Evolutionary conservation across 2,888 invertebrate genomes (phyloP), one percentile per base, ranked within the genome.

Genomic region (Brachyptera risi): DNA sequence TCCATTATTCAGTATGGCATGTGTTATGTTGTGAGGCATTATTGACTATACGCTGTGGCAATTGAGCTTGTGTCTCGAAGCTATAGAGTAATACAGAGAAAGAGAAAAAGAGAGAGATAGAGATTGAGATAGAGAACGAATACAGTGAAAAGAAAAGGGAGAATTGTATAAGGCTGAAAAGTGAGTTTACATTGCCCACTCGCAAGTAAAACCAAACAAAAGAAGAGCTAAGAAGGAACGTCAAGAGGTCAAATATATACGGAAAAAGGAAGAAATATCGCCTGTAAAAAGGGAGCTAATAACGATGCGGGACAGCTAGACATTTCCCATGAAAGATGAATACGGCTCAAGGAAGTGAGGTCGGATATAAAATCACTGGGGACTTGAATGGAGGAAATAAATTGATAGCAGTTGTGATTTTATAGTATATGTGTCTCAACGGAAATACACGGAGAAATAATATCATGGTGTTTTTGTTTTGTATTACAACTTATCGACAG

Each of bases 171-270:
- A 2, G 7, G 42, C 21, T 2, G 7, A 19, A 24, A 9, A 47
- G 47, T 24, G n/a, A 24, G 47, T 47, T 47, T 47, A 47, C 47
- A 47, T 47, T 47, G 47, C 24, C 47, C 47, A 47, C 23, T 47
- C 23, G 3, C 47, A 23, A 21, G n/a, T n/a, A 47, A 47, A 47
- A 51, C 31, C 49, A 37, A 51, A 49, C 59, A 49, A 23, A 35
- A 59, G 37, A 42, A 58, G 31, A 24, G 44, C 27, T 49, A 35
- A 37, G 49, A 37, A 31, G 50, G 21, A 17, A 54, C 19, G 37
- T 21, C 37, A 54, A 51, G 54, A 54, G 54, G 54, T 54, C 54
- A 54, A 54, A 37, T 37, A 54, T n/a, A n/a, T 35, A 47, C 21
- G 47, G 47, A 21, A 47, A 42, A 24, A 47, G 13, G 47, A 47